phyloP scores from a whole-genome alignment of 2,888 invertebrate species.

The Mythimna pallens region DNA sequence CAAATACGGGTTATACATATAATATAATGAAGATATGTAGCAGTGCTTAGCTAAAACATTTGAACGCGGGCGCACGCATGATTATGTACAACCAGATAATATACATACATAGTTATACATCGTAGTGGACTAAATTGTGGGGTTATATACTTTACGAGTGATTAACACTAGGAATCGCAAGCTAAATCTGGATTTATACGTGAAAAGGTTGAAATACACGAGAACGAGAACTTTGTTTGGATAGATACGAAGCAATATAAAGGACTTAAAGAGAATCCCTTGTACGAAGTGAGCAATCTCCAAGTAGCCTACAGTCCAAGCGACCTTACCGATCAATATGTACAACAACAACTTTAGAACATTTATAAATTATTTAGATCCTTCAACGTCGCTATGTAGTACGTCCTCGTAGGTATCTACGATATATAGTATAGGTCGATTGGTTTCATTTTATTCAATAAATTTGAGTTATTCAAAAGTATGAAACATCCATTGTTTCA shows the following conservation, averaged over 20 bases:
- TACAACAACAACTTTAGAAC: slow-evolving; percentile 84
- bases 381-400: slow-evolving; percentile 66
- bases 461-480: slow-evolving; percentile 59
- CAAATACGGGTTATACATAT: slow-evolving; percentile 83
- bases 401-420: slow-evolving; percentile 62
- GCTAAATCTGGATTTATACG: slow-evolving; percentile 85
- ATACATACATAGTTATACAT: slow-evolving; percentile 76
- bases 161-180: slow-evolving; percentile 85
- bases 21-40: slow-evolving; percentile 86
- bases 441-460: slow-evolving; percentile 58
- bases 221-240: slow-evolving; percentile 79
- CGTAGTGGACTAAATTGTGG: slow-evolving; percentile 77
- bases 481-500: slow-evolving; percentile 58
- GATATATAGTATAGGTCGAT: slow-evolving; percentile 59
- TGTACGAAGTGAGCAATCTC: slow-evolving; percentile 89
- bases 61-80: slow-evolving; percentile 78
- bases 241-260: slow-evolving; percentile 86
- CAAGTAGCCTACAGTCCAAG: slow-evolving; percentile 87
- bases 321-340: slow-evolving; percentile 84
- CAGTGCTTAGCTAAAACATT: slow-evolving; percentile 85
- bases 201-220: slow-evolving; percentile 81
- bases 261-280: slow-evolving; percentile 89
- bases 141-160: slow-evolving; percentile 80
- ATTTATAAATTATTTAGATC: slow-evolving; percentile 72
- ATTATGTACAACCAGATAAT: slow-evolving; percentile 83